Base-by-base conservation (phyloP, 2,888 invertebrate species). In the Chironomus tentans region DNA sequence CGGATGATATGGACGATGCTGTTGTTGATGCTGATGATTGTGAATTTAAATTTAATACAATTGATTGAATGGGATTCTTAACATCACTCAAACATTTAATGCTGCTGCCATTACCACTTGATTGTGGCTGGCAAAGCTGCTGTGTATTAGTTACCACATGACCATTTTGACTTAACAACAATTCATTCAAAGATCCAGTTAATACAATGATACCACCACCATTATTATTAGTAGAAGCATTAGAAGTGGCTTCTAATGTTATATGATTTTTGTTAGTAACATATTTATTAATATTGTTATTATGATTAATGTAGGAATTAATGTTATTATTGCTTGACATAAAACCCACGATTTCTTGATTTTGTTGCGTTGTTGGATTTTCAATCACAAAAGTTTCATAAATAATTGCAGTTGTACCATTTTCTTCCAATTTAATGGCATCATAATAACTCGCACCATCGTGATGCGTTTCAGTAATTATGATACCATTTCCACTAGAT, bases 171-270 rank as follows among this genome's bases (percentile, higher is more conserved):
- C 5, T 65, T 24, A 73, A 47, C 68, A 78, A 56, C 50, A 78
- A 76, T 76, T 79, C 78, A 76, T 78, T 77, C 74, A 79, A 76
- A 74, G 79, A 77, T 71, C 78, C 77, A 22, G 78, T 77, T 68
- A 79, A 72, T 68, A 79, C 77, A 69, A 78, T 77, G 68, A 78
- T 76, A 28, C 78, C 78, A 47, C 73, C 73, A 48, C 48, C 47
- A 50, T 13, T n/a, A 13, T 13, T 46, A 65, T 24, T 65, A 65
- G 22, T 24, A 7, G 15, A 15, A 56, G 56, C n/a, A 21, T 70
- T 47, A 2, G 13, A 13, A 13, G 0, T n/a, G 15, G 28, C 5
- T 15, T 70, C 70, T 10, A 70, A 13, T 1, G 56, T 12, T 10
- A 71, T 28, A 56, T 65, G 62, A 21, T 71, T 71, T 18, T 71